These are phyloP conservation scores for Dioctria rufipes DNA, from an alignment of 2,888 invertebrate species.

Conservation along the genomic window DNA sequence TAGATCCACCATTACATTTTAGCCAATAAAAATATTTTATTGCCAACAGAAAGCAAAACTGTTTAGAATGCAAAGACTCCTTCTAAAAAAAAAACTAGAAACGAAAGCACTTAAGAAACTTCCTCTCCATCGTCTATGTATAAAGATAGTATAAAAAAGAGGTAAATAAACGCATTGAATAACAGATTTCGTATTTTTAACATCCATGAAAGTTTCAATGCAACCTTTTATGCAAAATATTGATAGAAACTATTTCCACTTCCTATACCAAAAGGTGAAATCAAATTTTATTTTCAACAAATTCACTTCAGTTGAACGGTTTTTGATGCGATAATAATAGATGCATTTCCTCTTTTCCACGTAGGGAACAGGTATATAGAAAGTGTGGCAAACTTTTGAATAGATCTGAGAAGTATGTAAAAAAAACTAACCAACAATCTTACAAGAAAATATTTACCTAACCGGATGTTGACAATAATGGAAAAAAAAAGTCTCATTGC, in stretches of 20 bases:
- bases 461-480: slow-evolving; percentile 15
- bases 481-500: no score
- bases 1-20: slow-evolving; percentile 24
- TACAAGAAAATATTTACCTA: slow-evolving; percentile 17
- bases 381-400: background rate
- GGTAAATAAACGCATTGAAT: slow-evolving; percentile 17
- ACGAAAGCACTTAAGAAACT: slow-evolving; percentile 38
- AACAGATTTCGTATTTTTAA: slow-evolving; percentile 36
- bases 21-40: background rate
- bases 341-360: background rate
- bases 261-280: background rate
- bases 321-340: slow-evolving; percentile 26
- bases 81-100: background rate
- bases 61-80: slow-evolving; percentile 6
- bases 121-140: background rate
- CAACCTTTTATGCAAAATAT: slow-evolving; percentile 11
- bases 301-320: slow-evolving; percentile 9
- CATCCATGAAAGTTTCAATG: background rate
- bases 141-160: slow-evolving; percentile 6
- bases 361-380: background rate
- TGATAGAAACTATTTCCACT: slow-evolving; percentile 6
- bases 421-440: background rate
- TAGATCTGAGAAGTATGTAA: slow-evolving; percentile 11
- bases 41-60: background rate
- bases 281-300: background rate